These are phyloP conservation scores for Bibio marci DNA, from an alignment of 2,888 invertebrate species.

Conservation along the genomic window DNA sequence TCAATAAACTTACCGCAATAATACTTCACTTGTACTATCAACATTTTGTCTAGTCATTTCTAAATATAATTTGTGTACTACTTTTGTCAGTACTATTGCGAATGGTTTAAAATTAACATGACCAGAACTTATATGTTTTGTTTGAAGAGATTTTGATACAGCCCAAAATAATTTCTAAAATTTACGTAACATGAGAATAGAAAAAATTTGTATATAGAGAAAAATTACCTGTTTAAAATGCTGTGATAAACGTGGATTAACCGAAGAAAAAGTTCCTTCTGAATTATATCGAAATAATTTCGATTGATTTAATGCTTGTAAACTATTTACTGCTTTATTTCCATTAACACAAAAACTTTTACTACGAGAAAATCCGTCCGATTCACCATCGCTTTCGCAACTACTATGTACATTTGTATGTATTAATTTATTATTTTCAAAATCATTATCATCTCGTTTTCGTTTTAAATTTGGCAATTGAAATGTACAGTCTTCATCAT, in stretches of 20 bases:
- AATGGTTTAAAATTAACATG: slow-evolving; percentile 55
- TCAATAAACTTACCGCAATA: slow-evolving; percentile 38
- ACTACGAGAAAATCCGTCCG: slow-evolving; percentile 23
- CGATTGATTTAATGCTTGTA: not conserved
- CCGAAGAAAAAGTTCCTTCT: slow-evolving; percentile 10
- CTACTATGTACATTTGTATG: not conserved
- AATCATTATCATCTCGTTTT: not conserved
- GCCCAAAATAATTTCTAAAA: slow-evolving; percentile 73
- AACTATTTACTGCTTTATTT: slow-evolving; percentile 7
- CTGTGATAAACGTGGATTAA: not conserved
- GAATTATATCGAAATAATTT: slow-evolving; percentile 11
- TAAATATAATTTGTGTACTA: slow-evolving; percentile 46
- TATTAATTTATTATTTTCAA: not conserved
- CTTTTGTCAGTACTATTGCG: slow-evolving; percentile 47
- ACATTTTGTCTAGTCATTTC: slow-evolving; percentile 32
- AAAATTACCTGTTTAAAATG: not conserved
- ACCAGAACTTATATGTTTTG: slow-evolving; percentile 45
- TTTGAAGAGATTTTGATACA: slow-evolving; percentile 57
- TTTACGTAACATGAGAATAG: not conserved
- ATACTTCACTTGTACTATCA: slow-evolving; percentile 52
- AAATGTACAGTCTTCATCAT: too few relatives aligned
- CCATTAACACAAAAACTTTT: slow-evolving; percentile 27
- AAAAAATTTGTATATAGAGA: not conserved
- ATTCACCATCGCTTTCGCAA: too few relatives aligned
- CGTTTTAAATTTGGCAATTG: not conserved